Base-by-base conservation (phyloP, 2,113 vertebrate species). In the Terrapene triunguis region DNA sequence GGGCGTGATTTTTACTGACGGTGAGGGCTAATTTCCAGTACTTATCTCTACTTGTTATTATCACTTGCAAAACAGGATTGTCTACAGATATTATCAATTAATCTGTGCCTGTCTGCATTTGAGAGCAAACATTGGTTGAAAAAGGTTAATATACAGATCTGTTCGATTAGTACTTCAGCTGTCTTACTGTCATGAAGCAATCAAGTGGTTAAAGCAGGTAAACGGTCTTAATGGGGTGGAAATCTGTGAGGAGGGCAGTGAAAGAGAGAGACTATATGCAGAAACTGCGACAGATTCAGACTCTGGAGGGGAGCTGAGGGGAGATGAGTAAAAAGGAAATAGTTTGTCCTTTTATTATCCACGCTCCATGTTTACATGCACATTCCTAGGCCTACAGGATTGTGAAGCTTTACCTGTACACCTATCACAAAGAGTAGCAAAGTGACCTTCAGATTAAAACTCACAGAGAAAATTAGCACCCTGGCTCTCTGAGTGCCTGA, bases 171-270 rank as follows among this genome's bases (percentile, higher is more conserved):
- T 3, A 83, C 72, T 62, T 91, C 93, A 91, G 74, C 88, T 72
- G 11, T 21, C 79, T 32, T 62, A 44, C 86, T 89, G 72, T 84
- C 88, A 85, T 91, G 89, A 96, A 96, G 92, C 74, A 94, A 91
- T 94, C 94, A 91, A 55, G 57, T 91, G 35, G 55, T 84, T 96
- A 89, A 94, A 96, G 82, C 48, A 84, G 83, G 81, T 89, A 91
- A 95, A 91, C 5, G 4, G 59, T 94, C 90, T 95, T 96, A 93
- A 84, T 80, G 94, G 78, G 72, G 85, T 65, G 88, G 82, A 89
- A 78, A 95, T 81, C 82, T 42, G 17, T 0, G 3, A 57, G 80
- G 82, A 96, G 74, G 80, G 74, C 62, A 96, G 65, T 29, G 65
- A 84, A 89, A 25, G 81, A 74, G 29, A 65, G 69, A 92, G 72